Evolutionary conservation across 2,113 vertebrate genomes (phyloP).

Genomic region (Osmerus eperlanus): DNA sequence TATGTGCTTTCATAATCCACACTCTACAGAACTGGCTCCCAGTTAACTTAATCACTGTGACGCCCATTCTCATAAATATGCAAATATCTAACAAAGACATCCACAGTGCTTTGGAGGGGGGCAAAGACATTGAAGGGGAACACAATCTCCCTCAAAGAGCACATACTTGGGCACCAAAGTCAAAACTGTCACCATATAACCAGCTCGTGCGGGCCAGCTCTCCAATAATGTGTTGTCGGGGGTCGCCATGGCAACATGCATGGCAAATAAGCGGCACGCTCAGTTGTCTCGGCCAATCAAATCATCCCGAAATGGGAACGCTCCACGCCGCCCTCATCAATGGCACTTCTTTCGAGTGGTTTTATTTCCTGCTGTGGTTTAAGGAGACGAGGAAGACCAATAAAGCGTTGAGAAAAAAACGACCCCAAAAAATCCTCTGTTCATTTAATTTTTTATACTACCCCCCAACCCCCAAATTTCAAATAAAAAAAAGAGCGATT

Average conservation of each 20-base stretch:
- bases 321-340: slow-evolving; percentile 35
- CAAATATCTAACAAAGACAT: slow-evolving; percentile 58
- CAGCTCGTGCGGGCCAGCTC: not conserved
- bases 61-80: slow-evolving; percentile 66
- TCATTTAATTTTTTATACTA: too few species aligned
- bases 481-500: slow-evolving; percentile 34
- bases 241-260: slow-evolving; percentile 40
- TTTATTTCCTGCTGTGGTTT: slow-evolving; percentile 45
- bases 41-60: slow-evolving; percentile 64
- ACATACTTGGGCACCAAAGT: slow-evolving; percentile 22
- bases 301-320: slow-evolving; percentile 42
- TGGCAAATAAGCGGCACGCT: slow-evolving; percentile 41
- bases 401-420: not conserved
- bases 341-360: slow-evolving; percentile 41
- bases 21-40: slow-evolving; percentile 52
- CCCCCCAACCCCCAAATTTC: not conserved
- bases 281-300: slow-evolving; percentile 46
- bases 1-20: slow-evolving; percentile 60
- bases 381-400: slow-evolving; percentile 6
- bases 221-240: slow-evolving; percentile 22
- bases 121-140: slow-evolving; percentile 26
- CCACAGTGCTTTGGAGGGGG: slow-evolving; percentile 26
- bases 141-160: not conserved
- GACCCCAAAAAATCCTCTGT: not conserved
- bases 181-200: slow-evolving; percentile 18